phyloP scores from a whole-genome alignment of 2,113 vertebrate species.

The Pao palembangensis region DNA sequence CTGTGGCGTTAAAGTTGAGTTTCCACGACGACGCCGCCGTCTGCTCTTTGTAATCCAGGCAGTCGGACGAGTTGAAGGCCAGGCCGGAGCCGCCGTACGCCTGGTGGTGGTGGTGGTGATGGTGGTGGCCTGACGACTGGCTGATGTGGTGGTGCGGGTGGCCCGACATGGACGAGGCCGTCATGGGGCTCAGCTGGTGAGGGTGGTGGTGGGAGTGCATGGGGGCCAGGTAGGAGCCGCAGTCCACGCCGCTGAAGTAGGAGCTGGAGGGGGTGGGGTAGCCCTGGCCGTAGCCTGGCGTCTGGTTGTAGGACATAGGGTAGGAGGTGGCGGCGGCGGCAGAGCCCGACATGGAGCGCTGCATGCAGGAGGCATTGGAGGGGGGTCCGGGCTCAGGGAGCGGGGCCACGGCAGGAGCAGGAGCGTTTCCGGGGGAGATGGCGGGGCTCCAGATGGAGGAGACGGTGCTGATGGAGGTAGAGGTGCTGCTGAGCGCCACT shows the following conservation, averaged over 20 bases:
- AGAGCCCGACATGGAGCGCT: constrained; percentile 80
- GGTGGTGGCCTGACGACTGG: constrained; percentile 86
- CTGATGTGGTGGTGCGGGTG: constrained; percentile 88
- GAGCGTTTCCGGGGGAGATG: constrained; percentile 87
- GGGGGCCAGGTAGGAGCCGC: constrained; percentile 91
- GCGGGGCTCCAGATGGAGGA: constrained; percentile 98
- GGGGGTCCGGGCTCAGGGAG: constrained; percentile 82
- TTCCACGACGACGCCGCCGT: constrained; percentile 89
- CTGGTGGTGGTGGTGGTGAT: constrained; percentile 92
- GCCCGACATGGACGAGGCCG: constrained; percentile 86
- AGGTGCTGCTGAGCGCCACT: constrained; percentile 71
- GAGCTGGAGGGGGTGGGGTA: constrained; percentile 88
- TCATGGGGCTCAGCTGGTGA: constrained; percentile 97
- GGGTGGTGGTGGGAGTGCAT: constrained; percentile 95
- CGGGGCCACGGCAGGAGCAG: constrained; percentile 75
- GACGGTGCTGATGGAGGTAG: constrained; percentile 84
- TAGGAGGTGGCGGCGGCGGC: constrained; percentile 80
- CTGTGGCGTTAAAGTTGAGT: constrained; percentile 96
- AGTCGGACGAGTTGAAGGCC: constrained; percentile 95
- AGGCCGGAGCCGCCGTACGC: constrained; percentile 84
- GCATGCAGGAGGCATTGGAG: constrained; percentile 90
- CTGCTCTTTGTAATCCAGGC: constrained; percentile 99
- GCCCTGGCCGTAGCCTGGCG: constrained; percentile 87
- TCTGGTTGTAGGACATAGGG: constrained; percentile 92
- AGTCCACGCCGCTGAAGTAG: constrained; percentile 95